Percentiles rank a stretch among this genome's conserved stretches.
phyloP scores from a whole-genome alignment of 2,888 invertebrate species.

The Meiosimyza platycephala region DNA sequence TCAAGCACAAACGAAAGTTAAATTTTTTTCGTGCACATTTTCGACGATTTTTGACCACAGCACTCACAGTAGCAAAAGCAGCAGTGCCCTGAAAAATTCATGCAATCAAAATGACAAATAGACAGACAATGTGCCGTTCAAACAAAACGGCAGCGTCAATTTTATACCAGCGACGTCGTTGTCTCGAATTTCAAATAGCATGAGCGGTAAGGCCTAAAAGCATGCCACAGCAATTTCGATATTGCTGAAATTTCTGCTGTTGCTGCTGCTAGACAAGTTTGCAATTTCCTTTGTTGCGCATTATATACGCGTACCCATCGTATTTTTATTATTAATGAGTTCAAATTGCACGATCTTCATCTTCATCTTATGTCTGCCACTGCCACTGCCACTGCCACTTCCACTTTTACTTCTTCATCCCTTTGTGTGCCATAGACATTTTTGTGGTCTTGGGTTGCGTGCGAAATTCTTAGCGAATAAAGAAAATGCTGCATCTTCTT shows the following conservation, averaged over 20 bases:
- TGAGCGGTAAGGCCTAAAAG: neutral
- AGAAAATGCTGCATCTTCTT: neutral
- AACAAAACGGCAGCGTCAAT: neutral
- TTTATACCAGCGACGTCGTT: no score
- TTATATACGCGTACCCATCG: neutral
- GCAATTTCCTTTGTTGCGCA: neutral
- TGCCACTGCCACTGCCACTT: no score
- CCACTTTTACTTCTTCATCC: no score
- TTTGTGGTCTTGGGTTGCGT: neutral
- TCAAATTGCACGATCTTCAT: constrained; percentile 11
- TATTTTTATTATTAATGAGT: constrained; percentile 12
- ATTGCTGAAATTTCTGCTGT: neutral
- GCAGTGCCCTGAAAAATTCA: neutral
- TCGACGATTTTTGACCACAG: no score
- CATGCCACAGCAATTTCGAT: neutral
- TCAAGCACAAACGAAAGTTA: no score
- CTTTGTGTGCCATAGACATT: neutral
- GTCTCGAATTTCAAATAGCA: neutral
- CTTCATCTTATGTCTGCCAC: no score
- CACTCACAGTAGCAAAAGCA: no score
- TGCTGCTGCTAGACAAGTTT: no score
- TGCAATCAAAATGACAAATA: neutral
- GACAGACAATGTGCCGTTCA: neutral
- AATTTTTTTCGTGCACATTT: no score
- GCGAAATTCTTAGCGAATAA: neutral